Evolutionary conservation across 2,888 invertebrate genomes (phyloP).

Genomic region (Acronicta aceris): DNA sequence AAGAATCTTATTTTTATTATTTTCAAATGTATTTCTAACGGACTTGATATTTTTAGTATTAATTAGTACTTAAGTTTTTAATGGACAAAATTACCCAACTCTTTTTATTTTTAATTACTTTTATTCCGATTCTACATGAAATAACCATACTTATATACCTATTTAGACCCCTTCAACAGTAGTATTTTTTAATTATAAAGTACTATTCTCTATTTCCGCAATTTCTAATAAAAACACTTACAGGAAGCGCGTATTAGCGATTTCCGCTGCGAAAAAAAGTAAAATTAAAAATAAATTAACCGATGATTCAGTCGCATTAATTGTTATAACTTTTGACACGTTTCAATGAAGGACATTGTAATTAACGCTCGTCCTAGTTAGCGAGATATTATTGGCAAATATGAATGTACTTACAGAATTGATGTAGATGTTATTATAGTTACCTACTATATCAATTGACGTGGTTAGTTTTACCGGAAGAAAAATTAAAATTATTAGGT

Average conservation of each 20-base stretch:
- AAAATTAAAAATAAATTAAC: conserved; percentile 61
- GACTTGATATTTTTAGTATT: neutral
- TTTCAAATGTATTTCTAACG: conserved; percentile 3
- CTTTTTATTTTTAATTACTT: neutral
- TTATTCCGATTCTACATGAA: neutral
- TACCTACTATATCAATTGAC: too few species aligned
- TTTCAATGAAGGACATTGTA: conserved; percentile 64
- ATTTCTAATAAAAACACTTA: conserved; percentile 54
- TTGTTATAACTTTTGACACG: conserved; percentile 60
- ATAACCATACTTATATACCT: neutral
- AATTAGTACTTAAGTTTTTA: neutral
- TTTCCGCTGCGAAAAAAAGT: conserved; percentile 66
- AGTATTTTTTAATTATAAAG: conserved; percentile 22
- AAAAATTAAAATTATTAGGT: too few species aligned
- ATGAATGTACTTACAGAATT: conserved; percentile 4
- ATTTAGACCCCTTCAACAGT: conserved; percentile 1
- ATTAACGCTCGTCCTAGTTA: conserved; percentile 56
- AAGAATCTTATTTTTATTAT: conserved; percentile 31
- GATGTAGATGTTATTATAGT: too few species aligned
- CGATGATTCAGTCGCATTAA: conserved; percentile 58
- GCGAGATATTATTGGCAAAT: conserved; percentile 44
- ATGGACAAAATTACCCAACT: neutral
- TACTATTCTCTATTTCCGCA: conserved; percentile 25
- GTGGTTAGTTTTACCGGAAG: too few species aligned
- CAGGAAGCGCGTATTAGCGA: conserved; percentile 70